phyloP scores from a whole-genome alignment of 2,113 vertebrate genomes.

The Smithornis capensis region DNA sequence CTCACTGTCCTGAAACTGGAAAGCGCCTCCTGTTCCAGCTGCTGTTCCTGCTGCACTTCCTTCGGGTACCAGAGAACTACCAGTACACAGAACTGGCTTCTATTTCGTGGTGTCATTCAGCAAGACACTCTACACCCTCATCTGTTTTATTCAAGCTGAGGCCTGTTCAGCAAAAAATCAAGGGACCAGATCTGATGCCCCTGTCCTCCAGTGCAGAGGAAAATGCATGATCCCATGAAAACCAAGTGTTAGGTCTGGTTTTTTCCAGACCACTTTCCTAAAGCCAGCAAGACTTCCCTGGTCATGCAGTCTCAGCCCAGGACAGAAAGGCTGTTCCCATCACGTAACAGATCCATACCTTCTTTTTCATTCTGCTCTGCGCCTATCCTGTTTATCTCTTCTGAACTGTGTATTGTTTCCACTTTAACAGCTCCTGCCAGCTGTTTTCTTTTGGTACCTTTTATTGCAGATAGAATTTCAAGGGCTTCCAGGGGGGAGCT shows the following conservation, averaged over 20 bases:
- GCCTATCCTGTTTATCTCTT: constrained; percentile 19
- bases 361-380: constrained; percentile 40
- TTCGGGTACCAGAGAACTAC: background rate
- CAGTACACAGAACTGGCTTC: background rate
- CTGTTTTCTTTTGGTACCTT: constrained; percentile 78
- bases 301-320: background rate
- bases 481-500: constrained; percentile 73
- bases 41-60: background rate
- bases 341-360: background rate
- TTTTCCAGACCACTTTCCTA: background rate
- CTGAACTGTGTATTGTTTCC: constrained; percentile 56
- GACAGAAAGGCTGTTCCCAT: background rate
- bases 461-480: constrained; percentile 80
- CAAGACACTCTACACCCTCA: background rate
- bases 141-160: background rate
- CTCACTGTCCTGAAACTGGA: background rate
- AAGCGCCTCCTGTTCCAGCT: background rate
- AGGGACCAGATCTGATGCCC: background rate
- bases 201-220: background rate
- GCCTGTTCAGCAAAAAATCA: background rate
- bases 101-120: background rate
- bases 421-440: constrained; percentile 66
- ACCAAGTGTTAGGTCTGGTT: background rate
- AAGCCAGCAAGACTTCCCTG: background rate
- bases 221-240: background rate